Evolutionary conservation across 2,113 vertebrate genomes (phyloP), one percentile per base, ranked within the genome.

Genomic region (Microcebus lehilahytsara): DNA sequence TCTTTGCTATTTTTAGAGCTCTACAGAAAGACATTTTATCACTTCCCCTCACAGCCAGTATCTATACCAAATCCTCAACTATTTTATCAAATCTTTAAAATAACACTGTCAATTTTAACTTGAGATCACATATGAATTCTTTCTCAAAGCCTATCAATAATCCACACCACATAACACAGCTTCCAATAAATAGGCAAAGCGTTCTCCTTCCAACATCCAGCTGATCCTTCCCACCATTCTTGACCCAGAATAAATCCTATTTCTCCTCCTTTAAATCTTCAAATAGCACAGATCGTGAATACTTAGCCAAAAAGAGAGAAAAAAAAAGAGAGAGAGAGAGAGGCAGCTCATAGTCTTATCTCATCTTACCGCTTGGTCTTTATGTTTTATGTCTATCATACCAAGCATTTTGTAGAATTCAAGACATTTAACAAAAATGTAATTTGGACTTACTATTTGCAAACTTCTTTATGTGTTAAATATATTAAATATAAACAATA

Each of bases 31-130:
- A 66, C 62, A 92, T 75, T 95, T 88, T 72, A 85, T 83, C 19
- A 96, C 86, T 93, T 95, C 56, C 46, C 32, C 77, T 94, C 14
- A 85, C 49, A 69, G 30, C 84, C 23, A 4, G 34, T 32, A 95
- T 66, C 30, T 79, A 58, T 62, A 90, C 19, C 69, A 96, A 93
- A 91, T 72, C 19, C 37, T 95, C 32, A 80, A 85, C 66, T 88
- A 84, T 84, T 90, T 90, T 69, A 88, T 60, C 78, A 91, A 96
- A 37, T 86, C n/a, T 93, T 96, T 96, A 85, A 90, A 94, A 94
- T 93, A 92, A 80, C 25, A 14, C 87, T 87, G 32, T 89, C 74
- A 75, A 64, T 92, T 93, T 75, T 95, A 89, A 75, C 84, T 85
- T 89, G n/a, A 84, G 58, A 81, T n/a, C 40, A 92, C 34, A 89